Conservation (phyloP, 2,888 invertebrate genomes). For the Griposia aprilina region DNA sequence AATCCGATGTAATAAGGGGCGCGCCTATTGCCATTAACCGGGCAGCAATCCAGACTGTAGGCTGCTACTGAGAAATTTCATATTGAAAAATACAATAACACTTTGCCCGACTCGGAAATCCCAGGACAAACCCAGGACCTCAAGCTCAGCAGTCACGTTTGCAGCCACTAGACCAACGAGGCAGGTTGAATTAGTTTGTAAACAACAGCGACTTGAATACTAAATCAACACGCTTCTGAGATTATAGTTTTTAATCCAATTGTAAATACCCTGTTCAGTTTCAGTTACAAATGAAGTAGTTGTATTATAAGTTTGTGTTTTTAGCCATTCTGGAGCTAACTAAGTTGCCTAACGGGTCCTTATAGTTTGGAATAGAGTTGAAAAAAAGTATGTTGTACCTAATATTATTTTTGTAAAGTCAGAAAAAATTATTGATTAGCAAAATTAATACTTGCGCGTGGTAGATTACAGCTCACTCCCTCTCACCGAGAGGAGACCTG, state of each 20-base stretch:
- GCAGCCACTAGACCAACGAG: neutral
- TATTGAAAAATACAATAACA: neutral
- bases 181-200: neutral
- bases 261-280: neutral
- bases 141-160: neutral
- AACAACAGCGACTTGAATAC: neutral
- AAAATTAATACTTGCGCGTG: no score
- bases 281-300: neutral
- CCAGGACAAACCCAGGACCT: neutral
- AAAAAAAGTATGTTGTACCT: neutral
- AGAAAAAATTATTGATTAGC: neutral
- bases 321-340: no score
- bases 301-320: neutral
- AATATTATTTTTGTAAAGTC: no score
- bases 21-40: neutral
- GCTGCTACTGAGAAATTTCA: neutral
- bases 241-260: neutral
- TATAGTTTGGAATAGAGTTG: neutral
- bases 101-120: neutral
- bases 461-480: no score
- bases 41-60: accelerated
- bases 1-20: neutral
- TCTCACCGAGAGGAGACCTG: no score
- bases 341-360: neutral
- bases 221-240: neutral